Evolutionary conservation across 2,888 invertebrate species (phyloP).

Genomic region (Bugulina stolonifera): DNA sequence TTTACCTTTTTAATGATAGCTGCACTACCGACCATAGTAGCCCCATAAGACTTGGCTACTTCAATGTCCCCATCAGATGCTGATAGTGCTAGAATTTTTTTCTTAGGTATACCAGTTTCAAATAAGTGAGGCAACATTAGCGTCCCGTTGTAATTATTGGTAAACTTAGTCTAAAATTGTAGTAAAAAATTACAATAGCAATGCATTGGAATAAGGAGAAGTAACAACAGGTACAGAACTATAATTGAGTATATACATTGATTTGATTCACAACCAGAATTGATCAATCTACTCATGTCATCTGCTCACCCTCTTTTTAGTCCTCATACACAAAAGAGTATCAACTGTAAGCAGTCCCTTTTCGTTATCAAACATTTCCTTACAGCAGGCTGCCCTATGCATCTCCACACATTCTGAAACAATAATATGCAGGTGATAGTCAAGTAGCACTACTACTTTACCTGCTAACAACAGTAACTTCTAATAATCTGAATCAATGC

Average conservation of each 20-base stretch:
- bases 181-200: neutral
- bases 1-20: neutral
- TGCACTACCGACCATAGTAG: neutral
- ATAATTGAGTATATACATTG: neutral
- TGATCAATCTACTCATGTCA: neutral
- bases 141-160: neutral
- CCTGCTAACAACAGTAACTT: no score
- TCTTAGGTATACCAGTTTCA: neutral
- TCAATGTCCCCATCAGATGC: neutral
- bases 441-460: no score
- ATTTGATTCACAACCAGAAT: neutral
- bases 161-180: conserved; percentile 19
- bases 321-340: neutral
- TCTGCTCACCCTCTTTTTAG: neutral
- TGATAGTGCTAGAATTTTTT: conserved; percentile 7
- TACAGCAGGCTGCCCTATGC: conserved; percentile 7
- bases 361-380: conserved; percentile 12
- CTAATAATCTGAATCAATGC: no score
- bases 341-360: neutral
- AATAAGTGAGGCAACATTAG: conserved; percentile 2
- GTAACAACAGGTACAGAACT: neutral
- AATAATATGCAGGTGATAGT: no score
- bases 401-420: conserved; percentile 1
- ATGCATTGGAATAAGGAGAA: neutral
- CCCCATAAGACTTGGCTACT: conserved; percentile 11